phyloP scores from a whole-genome alignment of 37 sponge, comb jelly and placozoan species.

The Hexactinellida sp. region DNA sequence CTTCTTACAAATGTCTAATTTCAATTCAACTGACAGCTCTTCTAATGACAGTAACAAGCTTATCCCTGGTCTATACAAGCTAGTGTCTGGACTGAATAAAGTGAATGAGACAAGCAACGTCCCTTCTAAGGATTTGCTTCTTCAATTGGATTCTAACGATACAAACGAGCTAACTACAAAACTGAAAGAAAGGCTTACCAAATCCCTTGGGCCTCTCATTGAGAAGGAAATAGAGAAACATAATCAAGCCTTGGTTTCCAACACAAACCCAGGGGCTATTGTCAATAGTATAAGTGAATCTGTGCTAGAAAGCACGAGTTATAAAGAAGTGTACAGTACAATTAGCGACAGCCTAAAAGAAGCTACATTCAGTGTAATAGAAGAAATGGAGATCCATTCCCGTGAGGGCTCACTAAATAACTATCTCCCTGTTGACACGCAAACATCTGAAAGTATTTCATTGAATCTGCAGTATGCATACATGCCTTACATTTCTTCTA shows the following conservation, averaged over 20 bases:
- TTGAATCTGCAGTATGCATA: neutral
- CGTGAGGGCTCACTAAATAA: slow-evolving; percentile 5
- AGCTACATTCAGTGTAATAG: neutral
- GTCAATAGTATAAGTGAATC: neutral
- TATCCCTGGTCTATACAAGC: neutral
- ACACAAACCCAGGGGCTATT: neutral
- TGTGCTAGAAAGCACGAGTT: neutral
- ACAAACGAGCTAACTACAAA: neutral
- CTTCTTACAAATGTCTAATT: neutral
- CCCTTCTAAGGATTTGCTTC: neutral
- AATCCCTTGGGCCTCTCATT: neutral
- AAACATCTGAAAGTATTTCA: slow-evolving; percentile 7
- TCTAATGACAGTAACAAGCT: neutral
- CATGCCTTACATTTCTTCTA: slow-evolving; percentile 12
- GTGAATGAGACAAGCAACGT: neutral
- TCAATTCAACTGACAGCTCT: neutral
- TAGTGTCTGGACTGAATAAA: neutral
- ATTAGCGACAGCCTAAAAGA: neutral
- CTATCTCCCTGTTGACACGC: neutral
- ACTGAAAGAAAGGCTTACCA: neutral
- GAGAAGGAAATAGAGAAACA: neutral
- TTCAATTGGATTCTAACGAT: neutral
- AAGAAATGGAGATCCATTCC: neutral
- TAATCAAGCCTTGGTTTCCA: neutral
- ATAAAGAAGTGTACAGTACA: neutral